Conservation (phyloP, 1,140 invertebrate species). For the Cataglyphis hispanica region DNA sequence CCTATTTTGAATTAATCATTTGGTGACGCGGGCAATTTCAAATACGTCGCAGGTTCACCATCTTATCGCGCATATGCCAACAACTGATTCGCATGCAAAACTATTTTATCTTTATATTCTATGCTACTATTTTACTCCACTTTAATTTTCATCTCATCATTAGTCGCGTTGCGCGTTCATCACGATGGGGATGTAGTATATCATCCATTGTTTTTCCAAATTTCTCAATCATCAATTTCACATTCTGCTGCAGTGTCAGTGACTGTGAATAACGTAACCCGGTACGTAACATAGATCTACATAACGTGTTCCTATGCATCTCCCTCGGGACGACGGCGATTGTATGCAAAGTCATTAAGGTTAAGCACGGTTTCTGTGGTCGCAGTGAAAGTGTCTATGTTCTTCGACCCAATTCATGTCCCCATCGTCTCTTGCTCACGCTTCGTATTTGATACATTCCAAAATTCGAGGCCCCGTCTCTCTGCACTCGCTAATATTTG, state of each 20-base stretch:
- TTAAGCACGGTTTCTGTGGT: neutral
- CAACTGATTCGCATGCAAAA: no score
- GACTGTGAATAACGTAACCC: slow-evolving; percentile 75
- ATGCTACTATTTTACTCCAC: no score
- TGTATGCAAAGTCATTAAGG: neutral
- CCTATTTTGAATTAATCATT: no score
- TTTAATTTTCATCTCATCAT: neutral
- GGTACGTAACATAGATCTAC: neutral
- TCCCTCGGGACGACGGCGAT: neutral
- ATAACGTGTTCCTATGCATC: neutral
- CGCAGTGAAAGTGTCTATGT: slow-evolving; percentile 68
- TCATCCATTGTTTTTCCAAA: neutral
- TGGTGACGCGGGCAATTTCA: no score
- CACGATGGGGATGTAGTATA: neutral
- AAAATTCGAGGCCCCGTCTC: slow-evolving; percentile 5
- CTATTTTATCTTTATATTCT: no score
- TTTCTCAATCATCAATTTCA: slow-evolving; percentile 67
- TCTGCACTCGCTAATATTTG: neutral
- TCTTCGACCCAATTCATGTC: slow-evolving; percentile 65
- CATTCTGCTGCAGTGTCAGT: slow-evolving; percentile 82
- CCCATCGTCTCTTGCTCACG: neutral
- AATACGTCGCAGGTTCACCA: no score
- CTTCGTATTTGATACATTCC: slow-evolving; percentile 64
- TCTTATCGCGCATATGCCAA: no score
- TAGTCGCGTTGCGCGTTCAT: neutral